phyloP scores from a whole-genome alignment of 2,888 invertebrate species.

The Atethmia centrago region DNA sequence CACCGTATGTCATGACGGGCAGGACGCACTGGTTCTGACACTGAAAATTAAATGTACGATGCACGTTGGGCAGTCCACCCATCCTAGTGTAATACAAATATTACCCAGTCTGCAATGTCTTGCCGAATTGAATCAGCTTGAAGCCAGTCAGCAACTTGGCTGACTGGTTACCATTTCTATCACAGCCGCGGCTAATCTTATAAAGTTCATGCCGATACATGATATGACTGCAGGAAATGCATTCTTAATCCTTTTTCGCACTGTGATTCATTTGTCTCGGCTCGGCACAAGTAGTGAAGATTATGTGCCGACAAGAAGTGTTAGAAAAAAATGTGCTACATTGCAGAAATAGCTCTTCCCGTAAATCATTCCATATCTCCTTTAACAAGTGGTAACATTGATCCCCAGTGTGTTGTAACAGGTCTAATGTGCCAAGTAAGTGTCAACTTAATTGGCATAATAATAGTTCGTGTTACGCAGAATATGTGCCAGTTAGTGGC shows the following conservation, averaged over 20 bases:
- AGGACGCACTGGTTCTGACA: too few relatives aligned
- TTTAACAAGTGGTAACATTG: constrained; percentile 19
- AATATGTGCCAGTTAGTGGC: constrained; percentile 43
- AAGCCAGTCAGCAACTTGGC: too few relatives aligned
- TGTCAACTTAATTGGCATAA: constrained; percentile 49
- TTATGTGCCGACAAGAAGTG: neutral
- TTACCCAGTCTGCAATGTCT: too few relatives aligned
- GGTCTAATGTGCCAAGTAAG: constrained; percentile 39
- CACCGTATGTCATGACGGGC: too few relatives aligned
- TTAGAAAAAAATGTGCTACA: neutral
- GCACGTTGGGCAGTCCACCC: too few relatives aligned
- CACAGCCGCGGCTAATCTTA: too few relatives aligned
- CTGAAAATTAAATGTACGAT: too few relatives aligned
- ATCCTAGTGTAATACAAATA: too few relatives aligned
- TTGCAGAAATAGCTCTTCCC: neutral
- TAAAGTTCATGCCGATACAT: too few relatives aligned
- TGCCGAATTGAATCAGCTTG: too few relatives aligned
- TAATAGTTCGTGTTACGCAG: constrained; percentile 41
- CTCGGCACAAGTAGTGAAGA: neutral
- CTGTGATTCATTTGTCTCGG: neutral
- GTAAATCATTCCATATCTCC: constrained; percentile 9
- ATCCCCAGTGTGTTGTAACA: constrained; percentile 16
- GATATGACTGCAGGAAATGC: neutral
- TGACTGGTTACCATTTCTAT: too few relatives aligned
- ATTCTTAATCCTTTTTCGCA: neutral